phyloP scores from a whole-genome alignment of 2,113 vertebrate species.

The Hypanus sabinus region DNA sequence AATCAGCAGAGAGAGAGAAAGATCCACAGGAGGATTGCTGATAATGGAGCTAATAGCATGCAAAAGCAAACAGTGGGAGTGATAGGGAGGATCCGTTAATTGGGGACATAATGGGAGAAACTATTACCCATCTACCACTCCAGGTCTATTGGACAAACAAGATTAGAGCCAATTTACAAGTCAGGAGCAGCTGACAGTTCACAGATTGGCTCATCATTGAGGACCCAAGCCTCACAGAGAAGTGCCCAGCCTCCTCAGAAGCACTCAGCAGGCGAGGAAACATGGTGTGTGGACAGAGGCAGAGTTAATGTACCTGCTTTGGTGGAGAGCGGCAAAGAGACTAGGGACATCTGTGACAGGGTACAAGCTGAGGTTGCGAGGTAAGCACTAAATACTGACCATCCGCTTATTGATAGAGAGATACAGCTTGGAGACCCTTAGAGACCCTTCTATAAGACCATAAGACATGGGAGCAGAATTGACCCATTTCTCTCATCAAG shows the following conservation, averaged over 20 bases:
- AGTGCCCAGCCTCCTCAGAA: neutral
- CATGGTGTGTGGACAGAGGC: too few relatives aligned
- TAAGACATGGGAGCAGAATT: too few relatives aligned
- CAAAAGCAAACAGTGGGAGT: neutral
- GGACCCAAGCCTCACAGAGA: neutral
- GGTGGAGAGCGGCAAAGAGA: too few relatives aligned
- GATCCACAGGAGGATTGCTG: neutral
- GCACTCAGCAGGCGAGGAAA: too few relatives aligned
- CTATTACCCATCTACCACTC: neutral
- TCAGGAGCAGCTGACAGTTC: neutral
- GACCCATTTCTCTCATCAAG: too few relatives aligned
- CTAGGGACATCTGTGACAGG: too few relatives aligned
- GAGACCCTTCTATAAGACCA: too few relatives aligned
- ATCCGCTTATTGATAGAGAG: too few relatives aligned
- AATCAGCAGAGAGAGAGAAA: neutral
- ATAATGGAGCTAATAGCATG: constrained; percentile 24
- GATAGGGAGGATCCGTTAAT: constrained; percentile 19
- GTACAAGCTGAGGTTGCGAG: too few relatives aligned
- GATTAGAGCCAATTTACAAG: constrained; percentile 11
- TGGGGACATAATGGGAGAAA: constrained; percentile 26
- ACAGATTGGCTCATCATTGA: neutral
- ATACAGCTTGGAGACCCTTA: too few relatives aligned
- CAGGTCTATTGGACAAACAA: neutral
- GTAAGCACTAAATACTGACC: too few relatives aligned
- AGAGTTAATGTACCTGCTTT: too few relatives aligned